Evolutionary conservation across 2,797 vertebrate species (phyloP).

Genomic region (Onychomys arenicola): DNA sequence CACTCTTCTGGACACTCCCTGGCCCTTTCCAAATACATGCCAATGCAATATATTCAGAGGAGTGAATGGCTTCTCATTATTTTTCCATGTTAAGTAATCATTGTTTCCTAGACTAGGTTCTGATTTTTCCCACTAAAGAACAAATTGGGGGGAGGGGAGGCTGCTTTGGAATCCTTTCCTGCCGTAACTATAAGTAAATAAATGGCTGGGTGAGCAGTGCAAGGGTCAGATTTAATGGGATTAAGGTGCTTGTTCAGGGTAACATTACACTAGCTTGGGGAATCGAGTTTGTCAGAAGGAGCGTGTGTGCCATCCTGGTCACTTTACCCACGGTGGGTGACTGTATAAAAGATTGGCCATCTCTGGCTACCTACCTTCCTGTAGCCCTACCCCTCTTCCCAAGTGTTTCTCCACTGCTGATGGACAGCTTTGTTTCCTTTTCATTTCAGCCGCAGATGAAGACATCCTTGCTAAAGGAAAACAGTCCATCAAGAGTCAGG

Average conservation of each 20-base stretch:
- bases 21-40: constrained; percentile 26
- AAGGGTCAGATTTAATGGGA: constrained; percentile 83
- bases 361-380: constrained; percentile 62
- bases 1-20: constrained; percentile 31
- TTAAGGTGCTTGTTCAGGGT: constrained; percentile 80
- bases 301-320: constrained; percentile 25
- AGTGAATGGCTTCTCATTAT: constrained; percentile 15
- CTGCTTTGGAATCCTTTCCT: constrained; percentile 62
- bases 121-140: constrained; percentile 40
- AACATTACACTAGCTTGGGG: constrained; percentile 73
- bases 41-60: background rate
- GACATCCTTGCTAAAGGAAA: constrained; percentile 96
- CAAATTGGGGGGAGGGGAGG: constrained; percentile 34
- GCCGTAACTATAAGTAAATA: constrained; percentile 76
- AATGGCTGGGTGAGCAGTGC: constrained; percentile 56
- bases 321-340: constrained; percentile 7
- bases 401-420: constrained; percentile 65
- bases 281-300: constrained; percentile 67
- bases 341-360: constrained; percentile 56
- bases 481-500: constrained; percentile 95
- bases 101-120: constrained; percentile 64
- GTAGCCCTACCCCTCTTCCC: constrained; percentile 50
- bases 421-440: constrained; percentile 79
- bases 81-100: constrained; percentile 30
- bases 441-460: constrained; percentile 93